phyloP scores from a whole-genome alignment of 2,113 vertebrate genomes.

The Tetrax tetrax region DNA sequence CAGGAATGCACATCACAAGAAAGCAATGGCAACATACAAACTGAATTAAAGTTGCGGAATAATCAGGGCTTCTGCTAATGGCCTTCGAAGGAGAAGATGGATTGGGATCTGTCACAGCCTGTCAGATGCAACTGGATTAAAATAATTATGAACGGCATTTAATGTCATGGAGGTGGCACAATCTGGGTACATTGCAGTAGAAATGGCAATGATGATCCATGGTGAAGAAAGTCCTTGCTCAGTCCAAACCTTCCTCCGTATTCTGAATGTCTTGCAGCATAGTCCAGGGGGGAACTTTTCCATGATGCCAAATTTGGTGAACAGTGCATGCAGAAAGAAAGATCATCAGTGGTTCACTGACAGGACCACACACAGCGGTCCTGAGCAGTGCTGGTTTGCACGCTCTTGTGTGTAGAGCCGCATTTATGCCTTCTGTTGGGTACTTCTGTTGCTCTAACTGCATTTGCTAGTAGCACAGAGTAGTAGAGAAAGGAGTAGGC shows the following conservation, averaged over 20 bases:
- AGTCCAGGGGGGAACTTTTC: background rate
- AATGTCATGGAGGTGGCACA: background rate
- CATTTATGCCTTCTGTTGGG: background rate
- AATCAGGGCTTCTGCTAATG: background rate
- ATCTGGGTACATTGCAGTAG: background rate
- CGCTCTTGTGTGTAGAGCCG: background rate
- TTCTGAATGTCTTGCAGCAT: background rate
- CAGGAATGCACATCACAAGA: background rate
- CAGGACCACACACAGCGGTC: accelerated
- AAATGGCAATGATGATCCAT: background rate
- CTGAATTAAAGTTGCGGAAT: background rate
- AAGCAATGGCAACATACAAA: background rate
- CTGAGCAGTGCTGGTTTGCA: background rate
- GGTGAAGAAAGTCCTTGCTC: background rate
- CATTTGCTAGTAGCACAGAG: background rate
- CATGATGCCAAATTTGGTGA: background rate
- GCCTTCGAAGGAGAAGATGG: background rate
- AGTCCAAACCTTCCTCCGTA: background rate
- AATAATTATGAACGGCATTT: background rate
- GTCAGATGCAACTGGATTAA: background rate
- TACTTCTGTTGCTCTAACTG: background rate
- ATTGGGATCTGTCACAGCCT: background rate
- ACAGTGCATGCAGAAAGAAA: background rate
- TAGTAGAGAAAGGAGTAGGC: background rate
- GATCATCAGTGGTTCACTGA: background rate